phyloP scores from a whole-genome alignment of 1,140 invertebrate species.

The Ceratina japonica region DNA sequence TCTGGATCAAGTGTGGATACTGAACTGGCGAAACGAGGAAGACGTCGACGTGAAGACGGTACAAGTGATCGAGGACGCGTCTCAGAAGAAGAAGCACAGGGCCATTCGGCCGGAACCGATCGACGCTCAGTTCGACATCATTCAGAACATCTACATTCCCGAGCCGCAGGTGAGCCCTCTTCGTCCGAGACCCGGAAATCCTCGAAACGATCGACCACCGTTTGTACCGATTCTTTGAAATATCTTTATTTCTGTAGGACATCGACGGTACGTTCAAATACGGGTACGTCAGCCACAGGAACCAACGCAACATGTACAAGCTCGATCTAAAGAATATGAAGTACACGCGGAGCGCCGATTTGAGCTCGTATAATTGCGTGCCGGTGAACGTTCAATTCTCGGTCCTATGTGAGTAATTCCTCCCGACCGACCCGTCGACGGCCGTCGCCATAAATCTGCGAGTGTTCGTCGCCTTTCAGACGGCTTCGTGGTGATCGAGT shows the following conservation, averaged over 20 bases:
- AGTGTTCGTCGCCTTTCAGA: constrained; percentile 78
- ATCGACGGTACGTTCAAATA: constrained; percentile 84
- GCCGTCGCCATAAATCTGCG: neutral
- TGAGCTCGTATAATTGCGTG: constrained; percentile 88
- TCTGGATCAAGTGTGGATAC: constrained; percentile 89
- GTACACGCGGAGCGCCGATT: constrained; percentile 87
- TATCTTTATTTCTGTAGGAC: constrained; percentile 60
- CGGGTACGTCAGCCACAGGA: constrained; percentile 88
- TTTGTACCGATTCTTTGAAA: too few species aligned
- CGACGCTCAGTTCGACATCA: constrained; percentile 89
- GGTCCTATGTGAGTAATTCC: constrained; percentile 84
- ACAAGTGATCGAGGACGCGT: constrained; percentile 88
- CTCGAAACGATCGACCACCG: too few species aligned
- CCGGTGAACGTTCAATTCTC: constrained; percentile 86
- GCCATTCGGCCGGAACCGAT: constrained; percentile 90
- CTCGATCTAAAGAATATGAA: constrained; percentile 88
- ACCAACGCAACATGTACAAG: constrained; percentile 88
- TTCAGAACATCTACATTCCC: constrained; percentile 86
- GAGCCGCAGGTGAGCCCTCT: constrained; percentile 77
- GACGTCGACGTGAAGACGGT: constrained; percentile 86
- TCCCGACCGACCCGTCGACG: neutral
- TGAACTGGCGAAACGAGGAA: constrained; percentile 84
- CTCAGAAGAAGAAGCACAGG: constrained; percentile 88
- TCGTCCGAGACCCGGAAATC: neutral
- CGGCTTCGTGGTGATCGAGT: constrained; percentile 87